Evolutionary conservation across 2,888 invertebrate genomes (phyloP), one percentile per base, ranked within the genome.

Genomic region (Caenorhabditis sinica): DNA sequence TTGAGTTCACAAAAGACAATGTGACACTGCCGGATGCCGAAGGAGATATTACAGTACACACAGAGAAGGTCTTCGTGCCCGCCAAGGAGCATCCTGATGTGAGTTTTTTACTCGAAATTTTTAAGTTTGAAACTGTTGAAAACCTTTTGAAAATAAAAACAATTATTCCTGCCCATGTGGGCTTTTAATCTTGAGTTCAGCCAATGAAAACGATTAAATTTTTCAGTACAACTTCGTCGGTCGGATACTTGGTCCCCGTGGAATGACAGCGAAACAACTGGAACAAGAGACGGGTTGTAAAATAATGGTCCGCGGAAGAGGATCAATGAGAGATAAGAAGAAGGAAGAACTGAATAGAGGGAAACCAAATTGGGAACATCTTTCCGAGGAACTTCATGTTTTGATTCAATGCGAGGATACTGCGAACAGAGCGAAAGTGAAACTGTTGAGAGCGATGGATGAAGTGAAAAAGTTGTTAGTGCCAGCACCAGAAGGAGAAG

Each of bases 201-300:
- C 17, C 15, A 2, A 40, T 20, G 15, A 11, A 53, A 53, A 23
- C 9, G 1, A 53, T 11, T 20, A 11, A n/a, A 28, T 4, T n/a
- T 51, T 96, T 86, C 95, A 99, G 98, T 99, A 98, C 94, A 99
- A 99, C 95, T 99, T 99, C 94, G 99, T 99, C 93, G 99, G 99
- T 93, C 95, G 99, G 95, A 99, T 99, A 95, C 95, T 99, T 93
- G 99, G 99, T 73, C 99, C 99, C 89, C 95, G 99, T 92, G 99
- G 99, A 91, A 99, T 99, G 98, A 99, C 99, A 90, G 98, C 99
- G 74, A 99, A 99, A 94, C 98, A 99, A 95, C 94, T 99, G 94
- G 99, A 99, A 94, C 97, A 98, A 94, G 98, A 98, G 95, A 99
- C 99, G 92, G 98, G 98, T 92, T 99, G 99, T 95, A 99, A 99